Base-by-base conservation (phyloP, 2,888 invertebrate genomes). In the Ceraclea dissimilis region DNA sequence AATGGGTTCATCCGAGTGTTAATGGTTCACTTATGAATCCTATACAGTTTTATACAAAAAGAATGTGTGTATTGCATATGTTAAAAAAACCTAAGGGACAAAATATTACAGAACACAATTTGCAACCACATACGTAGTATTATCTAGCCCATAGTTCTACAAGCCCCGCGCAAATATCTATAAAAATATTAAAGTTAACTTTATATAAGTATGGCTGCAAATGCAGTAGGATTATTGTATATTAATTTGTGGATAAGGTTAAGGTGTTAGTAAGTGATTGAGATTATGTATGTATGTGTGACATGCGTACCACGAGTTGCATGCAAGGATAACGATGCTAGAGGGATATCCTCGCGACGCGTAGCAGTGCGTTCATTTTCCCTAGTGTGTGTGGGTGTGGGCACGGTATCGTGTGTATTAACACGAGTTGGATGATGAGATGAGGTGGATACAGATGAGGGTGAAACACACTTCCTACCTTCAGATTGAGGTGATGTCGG, bases 401-500 rank as follows among this genome's bases (percentile, higher is more conserved):
- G 44, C 44, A 13, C 20, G 10, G 26, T 26, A 26, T 26, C 26
- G 26, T 49, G 49, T 2, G 31, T 22, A 55, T 44, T 44, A 39
- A 20, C 44, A 33, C 20, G 11, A 22, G 51, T n/a, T 48, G 43
- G 26, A 11, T 20, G 18, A 47, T 20, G 52, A 51, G 17, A 47
- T 53, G 53, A 33, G 10, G 8, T 31, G 16, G 53, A 34, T 17
- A 22, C 18, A 10, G 33, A 26, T 48, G 48, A 21, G 17, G 58
- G 16, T 16, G 39, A 8, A 39, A n/a, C 16, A 22, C 19, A 39
- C 20, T 52, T 34, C 59, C 51, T 51, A 59, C 62, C 57, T 59
- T 56, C 61, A 13, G 55, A 54, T 48, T 50, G 54, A 2, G 53
- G 60, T 10, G 65, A 61, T 54, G 63, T 55, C 33, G 65, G 64